phyloP scores from a whole-genome alignment of 2,113 vertebrate species.

The Plotosus lineatus region DNA sequence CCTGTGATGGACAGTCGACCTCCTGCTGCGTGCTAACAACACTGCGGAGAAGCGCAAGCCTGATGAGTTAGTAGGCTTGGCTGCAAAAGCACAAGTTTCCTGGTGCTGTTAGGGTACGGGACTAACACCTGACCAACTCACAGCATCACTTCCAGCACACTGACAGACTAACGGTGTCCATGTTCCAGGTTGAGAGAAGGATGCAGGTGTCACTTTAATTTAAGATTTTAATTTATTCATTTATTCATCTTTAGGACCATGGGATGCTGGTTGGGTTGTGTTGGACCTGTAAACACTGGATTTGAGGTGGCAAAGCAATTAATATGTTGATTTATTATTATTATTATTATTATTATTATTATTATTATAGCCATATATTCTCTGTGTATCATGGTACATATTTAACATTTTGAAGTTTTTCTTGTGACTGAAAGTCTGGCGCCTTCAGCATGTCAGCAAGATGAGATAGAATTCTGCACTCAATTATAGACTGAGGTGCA shows the following conservation, averaged over 20 bases:
- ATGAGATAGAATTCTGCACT: conserved; percentile 31
- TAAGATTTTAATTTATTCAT: neutral
- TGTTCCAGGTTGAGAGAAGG: neutral
- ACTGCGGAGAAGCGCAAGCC: too few relatives aligned
- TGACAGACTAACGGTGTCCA: neutral
- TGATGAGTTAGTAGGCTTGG: too few relatives aligned
- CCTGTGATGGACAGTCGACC: too few relatives aligned
- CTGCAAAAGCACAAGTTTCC: too few relatives aligned
- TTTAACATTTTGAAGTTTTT: neutral
- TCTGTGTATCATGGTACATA: neutral
- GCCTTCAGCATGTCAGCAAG: conserved; percentile 9
- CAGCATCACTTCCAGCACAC: neutral
- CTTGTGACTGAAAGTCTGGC: neutral
- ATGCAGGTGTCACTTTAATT: neutral
- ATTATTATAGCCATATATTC: conserved; percentile 5
- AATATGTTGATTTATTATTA: conserved; percentile 2
- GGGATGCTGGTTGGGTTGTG: neutral
- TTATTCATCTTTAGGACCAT: neutral
- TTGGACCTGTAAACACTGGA: neutral
- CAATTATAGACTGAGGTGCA: conserved; percentile 42
- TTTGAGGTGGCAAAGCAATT: neutral
- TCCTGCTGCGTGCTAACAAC: too few relatives aligned
- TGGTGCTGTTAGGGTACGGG: neutral
- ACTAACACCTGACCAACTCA: neutral
- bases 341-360: too few relatives aligned